phyloP scores from a whole-genome alignment of 2,888 invertebrate species.

The Entomobrya proxima region DNA sequence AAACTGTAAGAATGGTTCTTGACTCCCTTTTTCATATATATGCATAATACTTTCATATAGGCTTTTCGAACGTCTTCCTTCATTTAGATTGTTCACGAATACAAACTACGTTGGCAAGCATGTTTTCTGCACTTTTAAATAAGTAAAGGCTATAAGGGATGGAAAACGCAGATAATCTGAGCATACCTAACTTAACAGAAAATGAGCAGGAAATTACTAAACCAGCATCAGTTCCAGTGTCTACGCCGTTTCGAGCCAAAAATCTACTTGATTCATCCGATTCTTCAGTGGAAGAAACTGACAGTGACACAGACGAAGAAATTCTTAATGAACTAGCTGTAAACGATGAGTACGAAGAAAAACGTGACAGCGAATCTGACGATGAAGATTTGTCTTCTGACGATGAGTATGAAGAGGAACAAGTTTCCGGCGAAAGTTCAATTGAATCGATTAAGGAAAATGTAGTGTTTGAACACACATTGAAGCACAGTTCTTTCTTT shows the following conservation, averaged over 20 bases:
- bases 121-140: neutral
- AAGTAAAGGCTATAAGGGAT: neutral
- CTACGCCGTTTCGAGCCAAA: no score
- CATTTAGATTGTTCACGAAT: no score
- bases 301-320: neutral
- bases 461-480: constrained; percentile 11
- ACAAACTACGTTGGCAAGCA: no score
- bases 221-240: no score
- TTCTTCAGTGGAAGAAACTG: neutral
- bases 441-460: neutral
- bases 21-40: no score
- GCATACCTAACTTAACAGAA: no score
- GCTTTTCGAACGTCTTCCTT: no score
- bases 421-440: neutral
- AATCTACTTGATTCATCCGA: neutral
- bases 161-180: neutral
- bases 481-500: constrained; percentile 32
- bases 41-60: no score
- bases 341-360: neutral
- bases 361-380: neutral
- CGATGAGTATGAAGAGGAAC: neutral
- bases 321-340: neutral
- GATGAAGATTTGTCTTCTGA: neutral
- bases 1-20: no score
- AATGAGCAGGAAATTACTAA: no score